These are phyloP conservation scores for Sicus ferrugineus DNA, from an alignment of 2,888 invertebrate species.

Conservation along the genomic window DNA sequence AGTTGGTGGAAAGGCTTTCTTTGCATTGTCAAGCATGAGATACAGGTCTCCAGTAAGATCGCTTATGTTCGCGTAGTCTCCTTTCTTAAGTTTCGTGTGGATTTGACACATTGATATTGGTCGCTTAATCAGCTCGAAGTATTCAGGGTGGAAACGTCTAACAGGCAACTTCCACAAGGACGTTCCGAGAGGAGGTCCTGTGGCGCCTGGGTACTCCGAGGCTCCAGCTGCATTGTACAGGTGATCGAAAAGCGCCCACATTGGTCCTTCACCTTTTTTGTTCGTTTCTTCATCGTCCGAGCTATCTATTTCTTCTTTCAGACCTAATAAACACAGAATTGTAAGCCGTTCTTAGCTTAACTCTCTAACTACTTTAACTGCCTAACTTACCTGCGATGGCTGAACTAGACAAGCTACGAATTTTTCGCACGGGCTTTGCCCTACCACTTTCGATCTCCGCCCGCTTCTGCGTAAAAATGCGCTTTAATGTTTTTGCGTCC, in stretches of 20 bases:
- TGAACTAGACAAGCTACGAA: constrained; percentile 52
- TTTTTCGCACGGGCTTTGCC: constrained; percentile 63
- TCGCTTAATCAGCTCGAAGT: constrained; percentile 95
- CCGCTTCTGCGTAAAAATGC: constrained; percentile 74
- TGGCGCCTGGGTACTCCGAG: constrained; percentile 64
- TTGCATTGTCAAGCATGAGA: constrained; percentile 96
- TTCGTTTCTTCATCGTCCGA: constrained; percentile 70
- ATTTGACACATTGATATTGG: constrained; percentile 95
- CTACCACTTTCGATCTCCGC: constrained; percentile 78
- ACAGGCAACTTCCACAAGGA: constrained; percentile 94
- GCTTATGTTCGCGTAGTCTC: constrained; percentile 82
- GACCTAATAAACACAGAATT: constrained; percentile 42
- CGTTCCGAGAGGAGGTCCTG: constrained; percentile 85
- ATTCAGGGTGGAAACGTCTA: constrained; percentile 91
- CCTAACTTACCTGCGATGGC: constrained; percentile 49
- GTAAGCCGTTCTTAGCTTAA: background rate
- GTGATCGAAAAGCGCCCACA: constrained; percentile 90
- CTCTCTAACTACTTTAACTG: background rate
- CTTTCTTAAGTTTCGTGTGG: constrained; percentile 80
- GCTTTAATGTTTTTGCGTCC: constrained; percentile 86
- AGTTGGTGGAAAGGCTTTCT: constrained; percentile 83
- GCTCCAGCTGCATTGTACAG: constrained; percentile 73
- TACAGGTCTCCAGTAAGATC: constrained; percentile 94
- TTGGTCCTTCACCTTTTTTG: constrained; percentile 75
- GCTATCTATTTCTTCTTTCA: constrained; percentile 72